Evolutionary conservation across 2,113 vertebrate genomes (phyloP), one percentile per base, ranked within the genome.

Genomic region (Heterochromis multidens): DNA sequence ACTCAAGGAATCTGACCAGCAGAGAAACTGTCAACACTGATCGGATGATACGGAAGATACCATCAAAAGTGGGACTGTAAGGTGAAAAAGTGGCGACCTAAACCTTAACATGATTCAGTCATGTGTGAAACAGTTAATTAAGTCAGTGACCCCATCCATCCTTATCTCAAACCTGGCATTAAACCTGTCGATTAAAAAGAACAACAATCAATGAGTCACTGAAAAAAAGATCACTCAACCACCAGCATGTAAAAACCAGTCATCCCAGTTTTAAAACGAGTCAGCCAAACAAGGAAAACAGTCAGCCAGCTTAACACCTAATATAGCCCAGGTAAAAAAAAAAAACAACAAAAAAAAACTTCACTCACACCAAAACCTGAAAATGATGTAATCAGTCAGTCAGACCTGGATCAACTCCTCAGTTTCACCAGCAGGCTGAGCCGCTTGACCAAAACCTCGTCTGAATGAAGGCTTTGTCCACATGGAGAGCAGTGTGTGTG

Each of bases 391-490:
- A 74, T 8, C 78, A 37, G 74, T 46, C 21, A 3, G 65, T 61
- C 77, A 65, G 87, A 89, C 81, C 77, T 89, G 85, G 85, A 88
- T 65, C 86, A 31, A 76, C 35, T 82, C 63, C 80, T 80, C 63
- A 1, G 52, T 65, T 78, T 86, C 74, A 84, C 77, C 88, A 91
- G 85, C 84, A 88, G 83, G 87, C 79, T 57, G 72, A 80, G 70
- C 78, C 65, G 86, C 90, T 88, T 80, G 77, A 92, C 87, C 91
- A 91, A 79, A 91, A 89, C 89, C 80, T 67, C 54, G 25, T 4
- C 62, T 93, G 86, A 93, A 92, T 87, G 91, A 83, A 89, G 25
- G 77, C 91, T 90, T 91, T 94, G 88, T 93, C 84, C 88, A 80
- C 84, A 78, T 16, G 62, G 70, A 58, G 67, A 49, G 49, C 54